Evolutionary conservation across 2,888 invertebrate species (phyloP).

Genomic region (Achlya flavicornis): DNA sequence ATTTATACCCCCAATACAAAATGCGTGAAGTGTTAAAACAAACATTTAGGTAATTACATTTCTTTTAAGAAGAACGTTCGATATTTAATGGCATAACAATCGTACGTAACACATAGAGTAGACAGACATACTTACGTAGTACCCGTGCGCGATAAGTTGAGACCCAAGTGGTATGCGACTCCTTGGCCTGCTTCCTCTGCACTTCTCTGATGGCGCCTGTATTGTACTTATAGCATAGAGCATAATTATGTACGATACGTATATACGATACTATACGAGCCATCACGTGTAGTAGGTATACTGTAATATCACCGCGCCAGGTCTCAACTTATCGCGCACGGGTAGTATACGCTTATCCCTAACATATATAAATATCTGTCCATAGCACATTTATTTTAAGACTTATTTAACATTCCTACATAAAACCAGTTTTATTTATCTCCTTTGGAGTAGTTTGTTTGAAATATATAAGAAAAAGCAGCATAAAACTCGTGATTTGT

Average conservation of each 20-base stretch:
- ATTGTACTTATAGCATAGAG: no score
- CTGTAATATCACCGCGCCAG: no score
- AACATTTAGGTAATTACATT: not conserved
- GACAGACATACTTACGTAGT: not conserved
- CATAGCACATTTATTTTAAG: conserved; percentile 25
- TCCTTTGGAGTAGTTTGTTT: conserved; percentile 31
- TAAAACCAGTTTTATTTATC: conserved; percentile 26
- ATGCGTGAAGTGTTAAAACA: not conserved
- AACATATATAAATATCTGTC: not conserved
- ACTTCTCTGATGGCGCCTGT: no score
- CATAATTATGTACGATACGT: no score
- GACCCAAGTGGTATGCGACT: no score
- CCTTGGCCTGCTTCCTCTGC: no score
- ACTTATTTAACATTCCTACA: conserved; percentile 20
- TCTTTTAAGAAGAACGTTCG: not conserved
- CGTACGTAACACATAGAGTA: not conserved
- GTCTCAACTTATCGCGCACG: no score
- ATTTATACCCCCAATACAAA: not conserved
- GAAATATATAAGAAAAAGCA: conserved; percentile 25
- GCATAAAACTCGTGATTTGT: conserved; percentile 18
- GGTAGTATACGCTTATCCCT: not conserved
- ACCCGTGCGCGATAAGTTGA: no score
- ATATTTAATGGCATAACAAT: not conserved
- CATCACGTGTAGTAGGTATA: no score
- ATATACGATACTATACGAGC: no score